Evolutionary conservation across 2,797 vertebrate genomes (phyloP), one percentile per base, ranked within the genome.

Genomic region (Myoxocephalus aenaeus): DNA sequence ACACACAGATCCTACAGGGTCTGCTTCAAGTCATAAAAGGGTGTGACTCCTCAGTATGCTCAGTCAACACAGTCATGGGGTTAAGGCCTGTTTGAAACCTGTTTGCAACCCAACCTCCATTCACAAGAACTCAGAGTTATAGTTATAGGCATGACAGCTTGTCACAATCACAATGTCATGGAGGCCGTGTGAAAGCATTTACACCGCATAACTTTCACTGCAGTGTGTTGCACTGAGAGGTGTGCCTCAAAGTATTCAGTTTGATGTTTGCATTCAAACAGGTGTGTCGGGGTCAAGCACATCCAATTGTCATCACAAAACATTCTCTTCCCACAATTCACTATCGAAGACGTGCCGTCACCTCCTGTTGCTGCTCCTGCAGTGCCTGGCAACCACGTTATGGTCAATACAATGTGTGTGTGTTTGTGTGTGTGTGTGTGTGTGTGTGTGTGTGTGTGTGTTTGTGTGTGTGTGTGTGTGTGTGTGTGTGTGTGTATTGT

Each of bases 331-430:
- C 70, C 53, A 82, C 38, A 64, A 9, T 62, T 75, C 38, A 51
- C 15, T 15, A 34, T 12, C 8, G 20, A 22, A 48, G 13, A 67
- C 67, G 27, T 58, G 56, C 71, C 51, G 29, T 50, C 29, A 40
- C 44, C 2, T 42, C 25, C 10, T 90, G 74, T 90, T 89, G 38
- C 81, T 86, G 54, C 86, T 84, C 32, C 66, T 68, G 58, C 54
- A 22, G 2, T 75, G 51, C 87, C 79, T 80, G 82, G 89, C 89
- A 92, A 92, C 89, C 53, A n/a, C 44, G 50, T 13, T 63, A 57
- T 40, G 68, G 64, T 81, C 62, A 27, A 27, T 27, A 2, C 25
- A 27, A 27, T 27, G 25, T 27, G 25, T 27, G 25, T 27, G 25
- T 27, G 25, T 27, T 1, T 27, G 25, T 27, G 25, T 27, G 25